Conservation (phyloP, 2,113 vertebrate genomes). For the Hemicordylus capensis region DNA sequence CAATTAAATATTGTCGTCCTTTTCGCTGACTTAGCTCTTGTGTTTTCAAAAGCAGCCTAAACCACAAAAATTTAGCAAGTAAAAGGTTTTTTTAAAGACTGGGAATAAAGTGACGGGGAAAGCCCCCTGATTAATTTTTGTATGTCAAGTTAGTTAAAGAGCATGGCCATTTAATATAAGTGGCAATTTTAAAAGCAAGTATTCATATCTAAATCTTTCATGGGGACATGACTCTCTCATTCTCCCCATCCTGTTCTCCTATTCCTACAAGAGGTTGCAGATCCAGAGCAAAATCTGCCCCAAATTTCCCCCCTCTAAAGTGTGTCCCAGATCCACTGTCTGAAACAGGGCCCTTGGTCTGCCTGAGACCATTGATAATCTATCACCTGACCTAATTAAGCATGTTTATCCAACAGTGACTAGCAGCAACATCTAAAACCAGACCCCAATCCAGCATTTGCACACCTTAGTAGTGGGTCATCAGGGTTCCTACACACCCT, state of each 20-base stretch:
- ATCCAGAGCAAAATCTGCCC: background rate
- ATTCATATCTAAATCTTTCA: background rate
- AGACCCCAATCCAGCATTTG: background rate
- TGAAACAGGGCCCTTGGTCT: background rate
- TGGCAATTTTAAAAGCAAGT: background rate
- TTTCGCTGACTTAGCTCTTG: background rate
- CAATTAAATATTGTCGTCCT: background rate
- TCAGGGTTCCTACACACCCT: background rate
- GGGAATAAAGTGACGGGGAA: background rate
- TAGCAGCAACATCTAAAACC: background rate
- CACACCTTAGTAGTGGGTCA: too few relatives aligned
- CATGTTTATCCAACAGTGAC: background rate
- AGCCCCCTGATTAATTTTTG: background rate
- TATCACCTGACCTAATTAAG: background rate
- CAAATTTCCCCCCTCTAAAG: background rate
- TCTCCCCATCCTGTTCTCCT: background rate
- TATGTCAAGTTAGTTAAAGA: background rate
- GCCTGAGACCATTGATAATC: background rate
- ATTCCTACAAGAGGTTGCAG: too few relatives aligned
- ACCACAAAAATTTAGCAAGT: background rate
- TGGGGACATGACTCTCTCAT: background rate
- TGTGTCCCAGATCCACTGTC: background rate
- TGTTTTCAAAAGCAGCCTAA: background rate
- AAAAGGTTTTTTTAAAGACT: background rate
- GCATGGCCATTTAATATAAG: background rate